Percentiles rank a stretch among this genome's conserved stretches.
Conservation (phyloP, 92 coral and sea anemone genomes). For the Porites evermanni region DNA sequence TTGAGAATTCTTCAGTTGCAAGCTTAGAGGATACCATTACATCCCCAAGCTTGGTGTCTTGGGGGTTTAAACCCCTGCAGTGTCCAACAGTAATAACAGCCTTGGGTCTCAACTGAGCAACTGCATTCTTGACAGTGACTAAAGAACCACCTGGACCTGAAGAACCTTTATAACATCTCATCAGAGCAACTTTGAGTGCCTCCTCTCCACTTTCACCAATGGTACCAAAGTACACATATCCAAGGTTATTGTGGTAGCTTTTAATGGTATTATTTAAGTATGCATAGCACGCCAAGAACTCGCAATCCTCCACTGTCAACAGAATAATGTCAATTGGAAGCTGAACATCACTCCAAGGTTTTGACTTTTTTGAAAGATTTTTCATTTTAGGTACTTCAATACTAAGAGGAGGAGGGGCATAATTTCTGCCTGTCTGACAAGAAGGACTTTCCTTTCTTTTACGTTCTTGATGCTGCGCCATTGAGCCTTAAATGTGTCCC, state of each 20-base stretch:
- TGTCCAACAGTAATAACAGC: not conserved
- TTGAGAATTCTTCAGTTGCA: not conserved
- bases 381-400: too few relatives aligned
- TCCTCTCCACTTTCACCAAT: too few relatives aligned
- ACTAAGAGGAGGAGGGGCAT: too few relatives aligned
- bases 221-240: not conserved
- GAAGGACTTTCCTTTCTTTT: too few relatives aligned
- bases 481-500: too few relatives aligned
- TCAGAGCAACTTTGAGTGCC: slow-evolving; percentile 25
- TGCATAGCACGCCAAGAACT: too few relatives aligned
- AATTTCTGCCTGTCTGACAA: too few relatives aligned
- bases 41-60: slow-evolving; percentile 1
- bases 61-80: not conserved
- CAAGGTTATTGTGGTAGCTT: slow-evolving; percentile 7
- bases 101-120: not conserved
- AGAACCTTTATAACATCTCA: slow-evolving; percentile 25
- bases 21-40: too few relatives aligned
- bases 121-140: slow-evolving; percentile 4
- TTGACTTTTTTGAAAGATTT: not conserved
- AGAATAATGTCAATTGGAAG: not conserved
- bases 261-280: not conserved
- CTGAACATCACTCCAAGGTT: slow-evolving; percentile 2
- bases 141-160: not conserved
- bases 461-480: too few relatives aligned
- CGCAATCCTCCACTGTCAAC: too few relatives aligned